Conservation (phyloP, 2,797 vertebrate genomes). For the Danio choprae region DNA sequence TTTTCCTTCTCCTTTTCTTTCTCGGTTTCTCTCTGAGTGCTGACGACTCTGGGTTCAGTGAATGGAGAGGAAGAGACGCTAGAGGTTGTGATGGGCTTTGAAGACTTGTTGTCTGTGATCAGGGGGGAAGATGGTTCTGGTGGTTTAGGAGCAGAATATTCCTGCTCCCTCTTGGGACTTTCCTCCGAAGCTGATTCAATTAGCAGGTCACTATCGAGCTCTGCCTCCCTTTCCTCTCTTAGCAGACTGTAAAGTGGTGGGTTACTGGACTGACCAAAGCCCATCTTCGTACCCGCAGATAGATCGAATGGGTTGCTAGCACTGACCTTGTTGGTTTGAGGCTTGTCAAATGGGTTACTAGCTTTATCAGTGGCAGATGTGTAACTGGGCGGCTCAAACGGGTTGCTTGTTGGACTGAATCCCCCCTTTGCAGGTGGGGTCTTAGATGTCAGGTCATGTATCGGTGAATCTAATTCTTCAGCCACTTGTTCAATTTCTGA, state of each 20-base stretch:
- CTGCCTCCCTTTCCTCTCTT: conserved; percentile 94
- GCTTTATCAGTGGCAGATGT: conserved; percentile 66
- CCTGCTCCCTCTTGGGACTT: conserved; percentile 95
- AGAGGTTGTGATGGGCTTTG: conserved; percentile 60
- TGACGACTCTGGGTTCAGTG: conserved; percentile 64
- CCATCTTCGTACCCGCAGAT: conserved; percentile 18
- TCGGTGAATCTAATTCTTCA: conserved; percentile 81
- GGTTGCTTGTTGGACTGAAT: conserved; percentile 66
- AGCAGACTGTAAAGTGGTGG: conserved; percentile 94
- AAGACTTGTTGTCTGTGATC: conserved; percentile 62
- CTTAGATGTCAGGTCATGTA: conserved; percentile 36
- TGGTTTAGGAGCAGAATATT: conserved; percentile 83
- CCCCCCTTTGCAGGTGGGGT: conserved; percentile 10
- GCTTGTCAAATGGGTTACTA: conserved; percentile 75
- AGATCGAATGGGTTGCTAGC: conserved; percentile 74
- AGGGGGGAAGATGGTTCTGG: conserved; percentile 75
- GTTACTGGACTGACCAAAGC: conserved; percentile 58
- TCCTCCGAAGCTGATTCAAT: conserved; percentile 97
- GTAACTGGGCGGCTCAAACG: conserved; percentile 70
- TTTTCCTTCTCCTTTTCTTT: conserved; percentile 44
- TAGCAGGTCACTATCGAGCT: conserved; percentile 98
- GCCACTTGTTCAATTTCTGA: conserved; percentile 96
- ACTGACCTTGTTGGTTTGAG: conserved; percentile 81
- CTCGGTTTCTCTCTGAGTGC: conserved; percentile 63
- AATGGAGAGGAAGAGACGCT: conserved; percentile 59